Conservation (phyloP, 2,797 vertebrate species). For the Pangasius mekongensis region DNA sequence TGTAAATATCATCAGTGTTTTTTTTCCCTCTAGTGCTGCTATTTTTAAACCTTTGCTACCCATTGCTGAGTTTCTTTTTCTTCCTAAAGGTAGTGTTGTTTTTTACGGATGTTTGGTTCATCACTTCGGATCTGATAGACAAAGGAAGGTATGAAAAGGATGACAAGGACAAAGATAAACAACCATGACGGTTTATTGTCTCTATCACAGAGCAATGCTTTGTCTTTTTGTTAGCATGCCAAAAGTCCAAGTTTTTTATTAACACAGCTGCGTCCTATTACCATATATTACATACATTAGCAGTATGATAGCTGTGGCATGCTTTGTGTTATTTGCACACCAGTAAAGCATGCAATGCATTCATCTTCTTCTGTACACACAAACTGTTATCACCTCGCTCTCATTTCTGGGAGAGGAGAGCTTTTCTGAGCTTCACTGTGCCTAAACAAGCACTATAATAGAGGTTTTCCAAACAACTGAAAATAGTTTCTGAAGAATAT, state of each 20-base stretch:
- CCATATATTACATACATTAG: neutral
- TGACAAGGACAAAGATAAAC: neutral
- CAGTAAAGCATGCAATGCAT: neutral
- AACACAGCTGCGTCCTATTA: neutral
- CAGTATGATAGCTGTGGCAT: neutral
- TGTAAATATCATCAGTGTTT: slow-evolving; percentile 1
- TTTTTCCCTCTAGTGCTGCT: neutral
- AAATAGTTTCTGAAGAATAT: neutral
- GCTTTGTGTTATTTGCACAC: neutral
- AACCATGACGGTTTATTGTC: neutral
- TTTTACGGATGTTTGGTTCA: neutral
- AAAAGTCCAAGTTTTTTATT: neutral
- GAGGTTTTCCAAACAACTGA: neutral
- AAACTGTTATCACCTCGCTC: neutral
- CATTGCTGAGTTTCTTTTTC: slow-evolving; percentile 34
- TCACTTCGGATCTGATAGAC: neutral
- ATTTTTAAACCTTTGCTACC: slow-evolving; percentile 33
- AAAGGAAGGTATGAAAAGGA: neutral
- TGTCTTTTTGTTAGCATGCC: neutral
- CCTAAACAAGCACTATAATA: neutral
- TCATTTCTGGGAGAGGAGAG: neutral
- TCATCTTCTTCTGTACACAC: neutral
- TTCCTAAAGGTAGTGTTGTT: slow-evolving; percentile 5
- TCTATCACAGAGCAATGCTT: no score
- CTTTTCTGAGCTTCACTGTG: neutral